These are phyloP conservation scores for Dendrolimus pini DNA, from an alignment of 2,888 invertebrate species.

Conservation along the genomic window DNA sequence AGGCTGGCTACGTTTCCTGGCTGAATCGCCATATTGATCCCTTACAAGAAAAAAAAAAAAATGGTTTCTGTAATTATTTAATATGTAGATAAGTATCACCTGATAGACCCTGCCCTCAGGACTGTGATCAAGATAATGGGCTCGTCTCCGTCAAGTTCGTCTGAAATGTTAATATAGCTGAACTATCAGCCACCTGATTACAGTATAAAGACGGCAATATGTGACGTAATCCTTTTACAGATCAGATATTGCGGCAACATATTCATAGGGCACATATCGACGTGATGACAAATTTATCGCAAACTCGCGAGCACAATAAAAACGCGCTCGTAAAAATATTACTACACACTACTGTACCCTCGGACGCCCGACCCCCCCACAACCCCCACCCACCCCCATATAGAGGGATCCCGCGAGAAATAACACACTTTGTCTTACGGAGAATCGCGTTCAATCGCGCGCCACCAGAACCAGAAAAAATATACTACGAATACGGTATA, in stretches of 20 bases:
- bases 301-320: constrained; percentile 60
- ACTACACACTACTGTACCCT: constrained; percentile 31
- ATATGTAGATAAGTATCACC: no score
- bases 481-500: constrained; percentile 24
- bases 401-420: constrained; percentile 57
- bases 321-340: constrained; percentile 68
- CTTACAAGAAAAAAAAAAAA: no score
- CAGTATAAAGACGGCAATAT: no score
- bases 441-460: constrained; percentile 55
- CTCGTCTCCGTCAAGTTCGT: no score
- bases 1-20: no score
- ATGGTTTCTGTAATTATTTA: no score
- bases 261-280: background rate
- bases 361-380: constrained; percentile 4
- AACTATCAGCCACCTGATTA: no score
- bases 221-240: background rate
- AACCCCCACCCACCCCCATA: constrained; percentile 4
- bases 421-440: constrained; percentile 70
- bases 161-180: no score
- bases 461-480: constrained; percentile 16
- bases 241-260: background rate
- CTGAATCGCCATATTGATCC: no score
- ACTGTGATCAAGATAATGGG: no score
- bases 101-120: no score
- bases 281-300: constrained; percentile 68